Evolutionary conservation across 2,888 invertebrate genomes (phyloP).

Genomic region (Apotomis capreana): DNA sequence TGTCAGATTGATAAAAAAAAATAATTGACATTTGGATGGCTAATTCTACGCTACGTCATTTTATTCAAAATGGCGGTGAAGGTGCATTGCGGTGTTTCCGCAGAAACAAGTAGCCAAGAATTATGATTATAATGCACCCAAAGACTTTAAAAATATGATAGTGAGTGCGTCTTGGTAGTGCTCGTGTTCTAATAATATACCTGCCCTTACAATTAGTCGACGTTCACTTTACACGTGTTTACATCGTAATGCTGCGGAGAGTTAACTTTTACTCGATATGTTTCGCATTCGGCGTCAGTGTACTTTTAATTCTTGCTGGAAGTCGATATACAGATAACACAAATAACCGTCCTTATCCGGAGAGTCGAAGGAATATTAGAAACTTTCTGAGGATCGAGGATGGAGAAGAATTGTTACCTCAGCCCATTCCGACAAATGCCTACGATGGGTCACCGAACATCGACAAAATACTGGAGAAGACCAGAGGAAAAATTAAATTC

Average conservation of each 20-base stretch:
- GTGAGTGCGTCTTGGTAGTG: conserved; percentile 67
- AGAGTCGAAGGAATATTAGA: conserved; percentile 71
- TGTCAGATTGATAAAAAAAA: conserved; percentile 19
- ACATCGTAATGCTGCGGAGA: conserved; percentile 79
- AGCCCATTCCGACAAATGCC: conserved; percentile 67
- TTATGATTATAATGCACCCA: conserved; percentile 70
- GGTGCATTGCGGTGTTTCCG: conserved; percentile 83
- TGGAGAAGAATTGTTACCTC: conserved; percentile 62
- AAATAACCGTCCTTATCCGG: conserved; percentile 75
- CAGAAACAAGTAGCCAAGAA: conserved; percentile 73
- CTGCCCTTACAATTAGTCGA: conserved; percentile 54
- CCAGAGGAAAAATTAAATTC: conserved; percentile 64
- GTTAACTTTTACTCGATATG: conserved; percentile 81
- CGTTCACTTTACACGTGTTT: conserved; percentile 58
- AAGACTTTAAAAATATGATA: conserved; percentile 70
- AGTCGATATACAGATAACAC: conserved; percentile 82
- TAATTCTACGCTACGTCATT: conserved; percentile 47
- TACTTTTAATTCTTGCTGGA: conserved; percentile 80
- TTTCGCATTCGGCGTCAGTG: conserved; percentile 80
- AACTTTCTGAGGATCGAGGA: conserved; percentile 86
- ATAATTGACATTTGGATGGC: conserved; percentile 30
- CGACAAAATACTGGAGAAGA: conserved; percentile 71
- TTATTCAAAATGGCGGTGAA: conserved; percentile 70
- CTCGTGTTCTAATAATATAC: conserved; percentile 59
- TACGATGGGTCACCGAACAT: conserved; percentile 69